Evolutionary conservation across 2,113 vertebrate species (phyloP), one percentile per base, ranked within the genome.

Genomic region (Hippocampus comes): DNA sequence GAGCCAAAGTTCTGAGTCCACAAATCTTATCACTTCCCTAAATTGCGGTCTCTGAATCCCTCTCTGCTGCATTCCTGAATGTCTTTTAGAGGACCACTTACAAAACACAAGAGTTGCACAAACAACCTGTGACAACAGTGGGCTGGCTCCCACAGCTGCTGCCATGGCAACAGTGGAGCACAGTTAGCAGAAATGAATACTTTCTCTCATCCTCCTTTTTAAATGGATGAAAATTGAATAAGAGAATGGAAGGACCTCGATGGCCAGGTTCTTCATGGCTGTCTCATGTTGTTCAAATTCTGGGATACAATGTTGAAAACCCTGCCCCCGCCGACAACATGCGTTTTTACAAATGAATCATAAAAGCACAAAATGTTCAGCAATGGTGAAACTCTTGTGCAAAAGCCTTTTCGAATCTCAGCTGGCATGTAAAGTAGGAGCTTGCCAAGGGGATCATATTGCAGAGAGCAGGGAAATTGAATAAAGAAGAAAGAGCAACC

Each of bases 121-220:
- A 90, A 94, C 92, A 93, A 92, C 90, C 90, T 84, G 90, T 87
- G 90, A 94, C 90, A 93, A 93, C 90, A 89, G 88, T 84, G 84
- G 83, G 85, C 89, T 82, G 82, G 90, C 90, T 92, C 88, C 80
- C 89, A 90, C 90, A 89, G 91, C 88, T 70, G 92, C 93, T 93
- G 90, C 90, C 91, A 94, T 93, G 91, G 94, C 92, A 95, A 95
- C 95, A 78, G 82, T 84, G 81, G 89, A 92, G 86, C 87, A 79
- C 85, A 87, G 88, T 90, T 86, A 86, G 89, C 80, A 72, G 81
- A 78, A 88, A 89, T 77, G 79, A 92, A 86, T 69, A 78, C 74
- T 80, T 67, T 77, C 82, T 71, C 74, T 71, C 72, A 23, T 63
- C 83, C 84, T 80, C 69, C 41, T 67, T 82, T 73, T 25, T 11